Conservation (phyloP, 2,888 invertebrate genomes). For the Perdita meconis region DNA sequence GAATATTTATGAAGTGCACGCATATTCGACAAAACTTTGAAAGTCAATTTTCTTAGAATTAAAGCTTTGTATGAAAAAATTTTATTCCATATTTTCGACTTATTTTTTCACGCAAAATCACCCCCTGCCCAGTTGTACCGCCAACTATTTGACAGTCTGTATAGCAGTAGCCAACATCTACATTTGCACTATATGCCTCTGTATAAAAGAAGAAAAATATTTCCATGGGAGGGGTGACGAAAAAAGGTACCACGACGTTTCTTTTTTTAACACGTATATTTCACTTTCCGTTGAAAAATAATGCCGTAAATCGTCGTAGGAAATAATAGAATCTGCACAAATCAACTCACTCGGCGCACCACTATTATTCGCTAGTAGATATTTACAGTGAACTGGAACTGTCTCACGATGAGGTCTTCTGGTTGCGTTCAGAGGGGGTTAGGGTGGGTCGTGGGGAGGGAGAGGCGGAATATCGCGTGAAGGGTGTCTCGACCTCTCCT, state of each 20-base stretch:
- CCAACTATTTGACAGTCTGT: too few relatives aligned
- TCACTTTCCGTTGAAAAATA: slow-evolving; percentile 83
- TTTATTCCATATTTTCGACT: too few relatives aligned
- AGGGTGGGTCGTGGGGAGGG: slow-evolving; percentile 5
- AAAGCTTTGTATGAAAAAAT: too few relatives aligned
- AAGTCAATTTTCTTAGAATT: too few relatives aligned
- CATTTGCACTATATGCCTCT: too few relatives aligned
- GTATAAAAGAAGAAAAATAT: not conserved
- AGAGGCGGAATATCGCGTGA: slow-evolving; percentile 2
- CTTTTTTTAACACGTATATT: slow-evolving; percentile 82
- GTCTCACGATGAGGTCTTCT: slow-evolving; percentile 50
- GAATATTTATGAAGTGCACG: too few relatives aligned
- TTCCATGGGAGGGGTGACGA: not conserved
- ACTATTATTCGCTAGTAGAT: slow-evolving; percentile 77
- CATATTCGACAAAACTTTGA: too few relatives aligned
- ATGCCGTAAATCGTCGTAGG: slow-evolving; percentile 81
- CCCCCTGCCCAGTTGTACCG: too few relatives aligned
- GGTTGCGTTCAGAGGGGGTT: slow-evolving; percentile 26
- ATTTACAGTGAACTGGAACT: slow-evolving; percentile 76
- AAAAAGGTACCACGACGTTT: slow-evolving; percentile 3
- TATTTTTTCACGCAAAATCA: too few relatives aligned
- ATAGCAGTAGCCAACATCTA: too few relatives aligned
- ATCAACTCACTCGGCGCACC: slow-evolving; percentile 81
- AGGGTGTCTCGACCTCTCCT: slow-evolving; percentile 10
- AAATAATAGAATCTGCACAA: slow-evolving; percentile 84